phyloP scores from a whole-genome alignment of 2,888 invertebrate genomes.

The Agrotis clavis region DNA sequence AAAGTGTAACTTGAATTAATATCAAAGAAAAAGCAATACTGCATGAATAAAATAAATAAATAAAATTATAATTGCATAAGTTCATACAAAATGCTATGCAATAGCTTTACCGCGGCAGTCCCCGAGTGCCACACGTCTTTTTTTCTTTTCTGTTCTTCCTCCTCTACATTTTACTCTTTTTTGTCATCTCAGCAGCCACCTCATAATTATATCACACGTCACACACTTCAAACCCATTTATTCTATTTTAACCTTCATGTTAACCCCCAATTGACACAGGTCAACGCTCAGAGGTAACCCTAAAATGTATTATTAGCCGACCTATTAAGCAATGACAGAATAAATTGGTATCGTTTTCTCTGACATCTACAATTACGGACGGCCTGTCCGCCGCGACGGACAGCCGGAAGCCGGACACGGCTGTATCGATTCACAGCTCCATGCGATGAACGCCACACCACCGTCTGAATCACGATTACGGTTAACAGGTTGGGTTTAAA shows the following conservation, averaged over 20 bases:
- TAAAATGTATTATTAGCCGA: conserved; percentile 40
- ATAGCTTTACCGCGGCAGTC: too few species aligned
- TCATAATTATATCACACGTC: too few species aligned
- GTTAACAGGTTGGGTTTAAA: conserved; percentile 48
- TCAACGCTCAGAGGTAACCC: conserved; percentile 26
- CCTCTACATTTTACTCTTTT: too few species aligned
- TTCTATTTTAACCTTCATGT: background rate
- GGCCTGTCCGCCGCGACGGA: conserved; percentile 44
- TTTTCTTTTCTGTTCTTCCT: too few species aligned
- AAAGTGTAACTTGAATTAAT: too few species aligned
- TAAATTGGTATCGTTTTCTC: conserved; percentile 57
- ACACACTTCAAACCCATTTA: too few species aligned
- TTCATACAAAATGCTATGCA: too few species aligned
- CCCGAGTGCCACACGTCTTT: too few species aligned
- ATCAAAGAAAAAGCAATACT: too few species aligned
- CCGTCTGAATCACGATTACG: conserved; percentile 49
- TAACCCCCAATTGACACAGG: conserved; percentile 16
- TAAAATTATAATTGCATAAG: too few species aligned
- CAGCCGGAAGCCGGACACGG: conserved; percentile 48
- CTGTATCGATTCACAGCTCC: conserved; percentile 60
- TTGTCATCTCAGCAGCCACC: too few species aligned
- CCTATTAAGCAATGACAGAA: conserved; percentile 41
- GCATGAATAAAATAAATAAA: too few species aligned
- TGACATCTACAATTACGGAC: conserved; percentile 56
- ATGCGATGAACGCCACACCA: conserved; percentile 46